Base-by-base conservation (phyloP, 2,113 vertebrate genomes). In the Macaca mulatta region DNA sequence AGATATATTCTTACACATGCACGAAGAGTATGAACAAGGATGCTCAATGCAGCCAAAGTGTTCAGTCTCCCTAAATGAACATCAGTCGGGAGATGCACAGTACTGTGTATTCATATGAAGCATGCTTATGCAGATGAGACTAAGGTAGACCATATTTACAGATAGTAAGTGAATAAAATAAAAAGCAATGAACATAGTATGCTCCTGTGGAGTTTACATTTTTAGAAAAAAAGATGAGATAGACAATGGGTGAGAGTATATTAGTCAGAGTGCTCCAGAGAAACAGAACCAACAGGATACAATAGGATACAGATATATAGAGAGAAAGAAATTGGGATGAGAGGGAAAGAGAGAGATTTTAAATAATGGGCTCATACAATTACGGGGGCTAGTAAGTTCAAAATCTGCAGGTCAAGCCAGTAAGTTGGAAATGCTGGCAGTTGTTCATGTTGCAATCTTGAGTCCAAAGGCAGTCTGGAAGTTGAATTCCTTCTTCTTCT, bases 1-100 rank as follows among this genome's bases (percentile, higher is more conserved):
- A 0, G 32, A 18, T 27, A 27, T 18, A 50, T 5, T 35, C n/a
- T 27, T 23, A n/a, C 5, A 38, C 0, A 1, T 6, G 18, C 14
- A 50, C 55, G 84, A 27, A 27, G 20, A 55, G 22, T 11, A 50
- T 11, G 22, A 40, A 48, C 5, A 3, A 82, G 67, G 38, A 27
- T 23, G 25, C 8, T 50, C 35, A 16, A 0, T 6, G 43, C 13
- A 13, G 8, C 8, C 32, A 5, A 55, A 75, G 40, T 48, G 52
- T 45, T 61, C 30, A 45, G 0, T 43, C 11, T 27, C 16, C 52
- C 27, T 4, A 9, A 23, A 38, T 11, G 50, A n/a, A 6, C 30
- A 27, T 8, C 25, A 50, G 2, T 43, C 18, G 32, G 67, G 35
- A 96, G 59, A 38, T 35, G 11, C 4, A 30, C 6, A 11, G 1